phyloP scores from a whole-genome alignment of 2,888 invertebrate species.

The Anticlea derivata region DNA sequence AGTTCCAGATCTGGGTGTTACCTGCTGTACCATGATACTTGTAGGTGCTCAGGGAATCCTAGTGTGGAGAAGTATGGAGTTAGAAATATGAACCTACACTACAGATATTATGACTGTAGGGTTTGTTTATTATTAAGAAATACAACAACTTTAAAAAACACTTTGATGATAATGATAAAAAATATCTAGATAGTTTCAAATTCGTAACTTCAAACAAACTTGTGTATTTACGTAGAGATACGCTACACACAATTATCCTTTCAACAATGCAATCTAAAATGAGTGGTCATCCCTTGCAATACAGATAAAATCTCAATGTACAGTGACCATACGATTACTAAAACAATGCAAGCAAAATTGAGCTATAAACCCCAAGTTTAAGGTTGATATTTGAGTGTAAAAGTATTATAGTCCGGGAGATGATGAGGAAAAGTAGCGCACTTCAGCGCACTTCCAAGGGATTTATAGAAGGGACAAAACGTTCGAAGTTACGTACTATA shows the following conservation, averaged over 20 bases:
- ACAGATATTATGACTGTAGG: too few relatives aligned
- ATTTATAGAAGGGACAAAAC: slow-evolving; percentile 43
- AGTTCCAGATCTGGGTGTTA: too few relatives aligned
- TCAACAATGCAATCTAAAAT: slow-evolving; percentile 19
- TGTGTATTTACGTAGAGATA: neutral
- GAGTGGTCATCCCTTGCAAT: slow-evolving; percentile 12
- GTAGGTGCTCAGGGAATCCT: too few relatives aligned
- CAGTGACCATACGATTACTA: slow-evolving; percentile 3
- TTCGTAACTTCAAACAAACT: slow-evolving; percentile 3
- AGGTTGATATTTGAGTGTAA: slow-evolving; percentile 5
- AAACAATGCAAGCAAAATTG: slow-evolving; percentile 9
- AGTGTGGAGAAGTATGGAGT: too few relatives aligned
- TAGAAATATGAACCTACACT: too few relatives aligned
- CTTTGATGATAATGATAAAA: neutral
- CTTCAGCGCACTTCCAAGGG: slow-evolving; percentile 32
- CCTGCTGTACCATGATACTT: too few relatives aligned
- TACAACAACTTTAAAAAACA: too few relatives aligned
- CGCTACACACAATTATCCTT: slow-evolving; percentile 2
- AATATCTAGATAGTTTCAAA: too few relatives aligned
- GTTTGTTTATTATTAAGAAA: too few relatives aligned
- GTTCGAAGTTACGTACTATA: slow-evolving; percentile 43
- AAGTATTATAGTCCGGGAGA: slow-evolving; percentile 9
- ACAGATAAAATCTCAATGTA: slow-evolving; percentile 17
- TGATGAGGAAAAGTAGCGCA: slow-evolving; percentile 26
- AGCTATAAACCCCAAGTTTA: neutral